phyloP scores from a whole-genome alignment of 1,140 invertebrate species.

The Neotoxoptera formosana region DNA sequence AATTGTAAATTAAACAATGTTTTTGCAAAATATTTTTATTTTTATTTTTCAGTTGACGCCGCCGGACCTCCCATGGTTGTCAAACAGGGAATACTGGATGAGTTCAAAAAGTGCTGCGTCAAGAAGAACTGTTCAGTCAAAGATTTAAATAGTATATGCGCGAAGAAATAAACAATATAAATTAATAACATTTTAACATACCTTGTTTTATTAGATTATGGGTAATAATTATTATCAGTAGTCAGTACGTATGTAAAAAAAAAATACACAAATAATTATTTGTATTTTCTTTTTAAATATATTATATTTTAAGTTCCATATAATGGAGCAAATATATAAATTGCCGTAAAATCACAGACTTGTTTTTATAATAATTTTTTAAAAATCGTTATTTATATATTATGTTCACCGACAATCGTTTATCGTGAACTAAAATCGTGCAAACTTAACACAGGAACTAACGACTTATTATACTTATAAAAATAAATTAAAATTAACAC shows the following conservation, averaged over 20 bases:
- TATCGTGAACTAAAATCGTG: constrained; percentile 50
- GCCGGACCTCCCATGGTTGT: not conserved
- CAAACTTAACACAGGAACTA: constrained; percentile 57
- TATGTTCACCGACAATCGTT: constrained; percentile 40
- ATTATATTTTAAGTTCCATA: constrained; percentile 37
- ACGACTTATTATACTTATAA: constrained; percentile 45
- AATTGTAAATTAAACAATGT: not conserved
- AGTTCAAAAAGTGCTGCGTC: not conserved
- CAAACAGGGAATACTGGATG: not conserved
- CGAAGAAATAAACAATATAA: constrained; percentile 34
- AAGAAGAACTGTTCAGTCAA: not conserved
- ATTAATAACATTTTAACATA: constrained; percentile 37
- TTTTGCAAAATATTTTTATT: not conserved
- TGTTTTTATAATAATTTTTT: constrained; percentile 55
- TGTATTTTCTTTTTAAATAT: not conserved
- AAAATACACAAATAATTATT: constrained; percentile 3
- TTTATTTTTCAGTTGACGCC: not conserved
- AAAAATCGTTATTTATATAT: constrained; percentile 48
- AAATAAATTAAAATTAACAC: constrained; percentile 53
- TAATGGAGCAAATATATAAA: constrained; percentile 43
- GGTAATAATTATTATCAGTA: constrained; percentile 34
- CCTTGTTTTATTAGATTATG: constrained; percentile 48
- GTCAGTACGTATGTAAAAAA: constrained; percentile 42
- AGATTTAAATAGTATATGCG: constrained; percentile 21
- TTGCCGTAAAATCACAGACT: constrained; percentile 56